Base-by-base conservation (phyloP, 2,113 vertebrate species). In the Trichechus manatus region DNA sequence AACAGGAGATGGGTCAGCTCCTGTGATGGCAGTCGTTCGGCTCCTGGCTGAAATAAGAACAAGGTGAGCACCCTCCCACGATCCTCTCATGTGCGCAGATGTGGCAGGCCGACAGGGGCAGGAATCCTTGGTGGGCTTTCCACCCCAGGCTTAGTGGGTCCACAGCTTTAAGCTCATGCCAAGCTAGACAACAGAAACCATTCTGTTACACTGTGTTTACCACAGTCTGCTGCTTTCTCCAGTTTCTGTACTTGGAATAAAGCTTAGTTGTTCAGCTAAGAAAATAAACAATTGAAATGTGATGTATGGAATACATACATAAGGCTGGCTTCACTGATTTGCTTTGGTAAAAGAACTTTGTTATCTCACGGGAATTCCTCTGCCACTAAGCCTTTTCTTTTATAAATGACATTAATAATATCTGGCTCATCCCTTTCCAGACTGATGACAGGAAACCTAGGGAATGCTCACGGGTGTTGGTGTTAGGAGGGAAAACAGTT, bases 1-100 rank as follows among this genome's bases (percentile, higher is more conserved):
- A 97, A 99, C 99, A 97, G 99, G 99, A 98, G 99, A 99, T 97
- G 99, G 99, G 95, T 99, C 99, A 97, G 99, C 99, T 97, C 99
- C 99, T 68, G 99, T 99, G 93, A 99, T 99, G 99, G 99, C 99
- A 97, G 99, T 99, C 84, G 99, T 99, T 56, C 99, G 99, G 68
- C 98, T 99, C 97, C 98, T 99, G 97, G 99, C 99, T 97, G 99
- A 99, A 98, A 99, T 99, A 91, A 99, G 99, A 98, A 99, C 99
- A 91, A 99, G 99, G 99, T 99, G 97, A 98, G 98, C 22, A 10
- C 44, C 36, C 5, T 78, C 53, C 59, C 7, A 6, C 47, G 77
- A 42, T 13, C 63, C 22, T 56, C 39, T 88, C 7, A 1, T 0
- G 5, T 91, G 85, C 33, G 36, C 14, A 70, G 36, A 10, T 50